Evolutionary conservation across 2,113 vertebrate genomes (phyloP).

Genomic region (Puma concolor): DNA sequence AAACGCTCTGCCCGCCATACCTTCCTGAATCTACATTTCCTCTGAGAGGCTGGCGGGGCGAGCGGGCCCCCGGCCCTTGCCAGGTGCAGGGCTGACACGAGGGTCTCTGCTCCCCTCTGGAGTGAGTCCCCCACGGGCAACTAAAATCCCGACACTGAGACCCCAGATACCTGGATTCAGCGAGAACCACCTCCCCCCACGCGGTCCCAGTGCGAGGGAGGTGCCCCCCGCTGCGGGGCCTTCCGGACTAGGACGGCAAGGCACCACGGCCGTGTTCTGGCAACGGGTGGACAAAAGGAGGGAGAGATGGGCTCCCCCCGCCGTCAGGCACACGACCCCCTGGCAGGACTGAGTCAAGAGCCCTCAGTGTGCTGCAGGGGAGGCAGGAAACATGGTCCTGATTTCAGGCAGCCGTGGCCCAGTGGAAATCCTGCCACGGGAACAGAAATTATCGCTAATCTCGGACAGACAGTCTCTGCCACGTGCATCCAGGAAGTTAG

Average conservation of each 20-base stretch:
- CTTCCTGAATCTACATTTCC: neutral
- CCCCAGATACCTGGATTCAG: neutral
- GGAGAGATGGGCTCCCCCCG: neutral
- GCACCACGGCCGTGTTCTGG: neutral
- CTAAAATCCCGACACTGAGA: neutral
- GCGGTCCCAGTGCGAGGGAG: neutral
- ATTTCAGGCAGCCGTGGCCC: neutral
- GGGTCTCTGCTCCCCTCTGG: too few species aligned
- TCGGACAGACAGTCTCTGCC: neutral
- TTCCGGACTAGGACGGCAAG: too few species aligned
- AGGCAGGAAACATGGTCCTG: neutral
- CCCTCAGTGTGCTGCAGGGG: neutral
- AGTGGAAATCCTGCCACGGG: neutral
- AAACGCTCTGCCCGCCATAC: neutral
- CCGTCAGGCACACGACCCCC: neutral
- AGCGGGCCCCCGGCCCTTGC: neutral
- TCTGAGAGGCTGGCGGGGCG: neutral
- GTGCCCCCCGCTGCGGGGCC: neutral
- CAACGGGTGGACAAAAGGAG: neutral
- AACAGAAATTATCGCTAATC: neutral
- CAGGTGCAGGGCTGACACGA: neutral
- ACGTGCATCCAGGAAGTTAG: neutral
- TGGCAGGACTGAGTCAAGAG: neutral
- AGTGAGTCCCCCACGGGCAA: too few species aligned
- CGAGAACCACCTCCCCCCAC: accelerated